Evolutionary conservation across 2,888 invertebrate genomes (phyloP), one percentile per base, ranked within the genome.

Genomic region (Hypolimnas misippus): DNA sequence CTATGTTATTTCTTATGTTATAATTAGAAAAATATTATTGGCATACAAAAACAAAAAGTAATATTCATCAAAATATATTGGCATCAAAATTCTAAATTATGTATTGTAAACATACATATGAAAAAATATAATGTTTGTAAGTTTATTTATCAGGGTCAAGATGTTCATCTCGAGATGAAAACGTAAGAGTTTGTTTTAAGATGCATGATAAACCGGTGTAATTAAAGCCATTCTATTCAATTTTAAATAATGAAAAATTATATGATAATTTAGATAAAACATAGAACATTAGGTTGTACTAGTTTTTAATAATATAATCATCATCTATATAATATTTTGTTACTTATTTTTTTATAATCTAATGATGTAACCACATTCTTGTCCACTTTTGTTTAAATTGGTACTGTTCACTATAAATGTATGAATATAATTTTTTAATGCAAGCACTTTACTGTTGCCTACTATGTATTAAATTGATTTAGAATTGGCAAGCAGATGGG

Each of bases 151-250:
- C 69, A 76, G 76, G 70, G 55, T 70, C 71, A 57, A 65, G 77
- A 73, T 73, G 64, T 74, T 69, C 71, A 42, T 67, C 73, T 67
- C 69, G 73, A 70, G 62, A 70, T 67, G 64, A 66, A 72, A 70
- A 54, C 63, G 84, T 84, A 84, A 85, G 85, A 75, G 65, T 67
- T 74, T 62, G 65, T 66, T 74, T 62, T 68, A 64, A 58, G 73
- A 75, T 81, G 83, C 68, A 62, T 70, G 72, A 65, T 70, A 17
- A 51, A 68, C 55, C 66, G 62, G 70, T 67, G 68, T 64, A 71
- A 57, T 67, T 46, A 38, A 16, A 67, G 76, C 77, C 78, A 81
- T 81, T 83, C 79, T 81, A 79, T 81, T 78, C 74, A 35, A 14
- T 44, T 19, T 19, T 12, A 35, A 12, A 12, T 31, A 1, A 8